Conservation (phyloP, 2,113 vertebrate genomes). For the Sisor rabdophorus region DNA sequence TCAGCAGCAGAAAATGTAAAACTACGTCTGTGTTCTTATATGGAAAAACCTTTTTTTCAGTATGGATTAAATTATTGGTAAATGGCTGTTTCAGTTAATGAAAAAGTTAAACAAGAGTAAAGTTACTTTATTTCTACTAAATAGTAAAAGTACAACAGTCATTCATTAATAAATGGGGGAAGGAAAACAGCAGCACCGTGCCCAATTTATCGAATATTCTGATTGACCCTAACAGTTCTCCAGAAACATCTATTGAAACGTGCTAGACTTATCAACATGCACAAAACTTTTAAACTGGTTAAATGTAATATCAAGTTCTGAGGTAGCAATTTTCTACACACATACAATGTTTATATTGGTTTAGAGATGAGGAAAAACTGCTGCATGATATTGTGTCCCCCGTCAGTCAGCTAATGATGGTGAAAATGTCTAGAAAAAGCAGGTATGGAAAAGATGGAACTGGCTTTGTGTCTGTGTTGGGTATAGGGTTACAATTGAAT, state of each 20-base stretch:
- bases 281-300: no score
- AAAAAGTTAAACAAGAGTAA: no score
- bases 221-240: no score
- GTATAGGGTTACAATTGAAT: slow-evolving; percentile 51
- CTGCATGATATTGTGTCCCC: slow-evolving; percentile 30
- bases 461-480: slow-evolving; percentile 42
- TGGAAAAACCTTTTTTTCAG: background rate
- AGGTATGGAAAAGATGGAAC: slow-evolving; percentile 36
- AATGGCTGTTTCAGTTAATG: background rate
- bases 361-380: background rate
- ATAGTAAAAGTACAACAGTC: background rate
- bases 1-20: background rate
- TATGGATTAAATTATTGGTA: slow-evolving; percentile 1
- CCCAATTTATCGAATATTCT: background rate
- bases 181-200: background rate
- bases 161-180: background rate
- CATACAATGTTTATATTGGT: slow-evolving; percentile 1
- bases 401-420: slow-evolving; percentile 38
- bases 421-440: slow-evolving; percentile 40
- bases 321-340: no score
- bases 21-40: background rate
- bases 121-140: background rate
- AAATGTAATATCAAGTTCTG: no score
- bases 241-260: no score
- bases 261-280: no score